Base-by-base conservation (phyloP, 2,888 invertebrate species). In the Netelia inedita region DNA sequence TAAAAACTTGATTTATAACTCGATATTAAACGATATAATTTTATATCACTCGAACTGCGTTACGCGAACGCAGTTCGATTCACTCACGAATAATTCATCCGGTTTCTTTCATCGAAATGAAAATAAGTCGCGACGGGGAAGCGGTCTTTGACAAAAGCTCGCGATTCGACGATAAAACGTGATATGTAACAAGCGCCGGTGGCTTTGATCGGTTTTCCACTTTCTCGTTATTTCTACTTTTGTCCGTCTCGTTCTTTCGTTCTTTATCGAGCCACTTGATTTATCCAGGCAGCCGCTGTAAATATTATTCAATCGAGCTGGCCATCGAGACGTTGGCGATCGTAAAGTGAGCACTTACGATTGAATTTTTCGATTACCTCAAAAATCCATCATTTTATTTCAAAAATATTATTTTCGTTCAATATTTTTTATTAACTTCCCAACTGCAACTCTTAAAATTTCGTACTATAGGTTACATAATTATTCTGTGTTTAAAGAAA, bases 151-250 rank as follows among this genome's bases (percentile, higher is more conserved):
- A 55, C n/a, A 10, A 75, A 75, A 53, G 43, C 21, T 16, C 19
- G 53, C 14, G 53, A 53, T 53, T 5, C 16, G 53, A 53, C 53
- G 53, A 53, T 16, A 53, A 53, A 53, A 53, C 53, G 16, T 16
- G 16, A 53, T 28, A 28, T 28, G 28, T 28, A 28, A 28, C 11
- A 23, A 46, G 28, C 57, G 43, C 43, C 14, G 68, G 16, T n/a
- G 35, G 57, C 53, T 69, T 53, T 21, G 41, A 75, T 46, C 61
- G 69, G 69, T 75, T 41, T 43, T 72, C 41, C 11, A n/a, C 9
- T 78, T 61, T 35, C 28, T 61, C 19, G 61, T 79, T 57, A 11
- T 79, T 63, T 55, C 55, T 55, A 23, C 55, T 65, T 61, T 63
- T 79, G 16, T 53, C 35, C 14, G 16, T 46, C 23, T 19, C 41